Evolutionary conservation across 2,797 vertebrate species (phyloP).

Genomic region (Sebastes wilsoni): DNA sequence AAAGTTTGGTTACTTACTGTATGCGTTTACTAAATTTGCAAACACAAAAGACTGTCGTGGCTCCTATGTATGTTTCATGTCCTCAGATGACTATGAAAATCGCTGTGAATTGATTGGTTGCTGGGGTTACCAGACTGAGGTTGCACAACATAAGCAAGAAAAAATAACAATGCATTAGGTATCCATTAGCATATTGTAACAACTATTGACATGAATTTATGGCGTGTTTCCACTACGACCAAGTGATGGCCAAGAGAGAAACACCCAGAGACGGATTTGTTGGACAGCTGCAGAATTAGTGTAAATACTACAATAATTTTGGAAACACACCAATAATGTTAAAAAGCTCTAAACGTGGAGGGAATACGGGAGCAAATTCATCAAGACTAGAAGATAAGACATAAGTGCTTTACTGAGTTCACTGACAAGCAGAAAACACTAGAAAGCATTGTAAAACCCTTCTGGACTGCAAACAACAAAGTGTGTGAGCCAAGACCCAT

Average conservation of each 20-base stretch:
- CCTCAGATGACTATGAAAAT: background rate
- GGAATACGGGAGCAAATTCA: background rate
- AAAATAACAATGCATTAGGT: constrained; percentile 20
- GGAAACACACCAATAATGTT: constrained; percentile 18
- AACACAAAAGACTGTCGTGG: background rate
- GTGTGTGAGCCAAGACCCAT: constrained; percentile 32
- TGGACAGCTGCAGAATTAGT: constrained; percentile 22
- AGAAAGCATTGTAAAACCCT: constrained; percentile 32
- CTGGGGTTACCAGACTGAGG: constrained; percentile 3
- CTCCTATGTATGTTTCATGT: background rate
- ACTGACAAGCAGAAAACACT: constrained; percentile 38
- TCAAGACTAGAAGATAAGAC: background rate
- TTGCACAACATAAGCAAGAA: constrained; percentile 27
- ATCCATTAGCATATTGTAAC: constrained; percentile 32
- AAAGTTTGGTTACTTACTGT: background rate
- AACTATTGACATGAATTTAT: constrained; percentile 9
- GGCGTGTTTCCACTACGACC: constrained; percentile 25
- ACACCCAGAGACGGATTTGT: constrained; percentile 43
- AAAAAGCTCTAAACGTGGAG: background rate
- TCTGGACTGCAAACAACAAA: constrained; percentile 23
- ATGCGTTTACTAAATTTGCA: background rate
- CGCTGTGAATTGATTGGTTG: constrained; percentile 5
- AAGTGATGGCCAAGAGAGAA: constrained; percentile 38
- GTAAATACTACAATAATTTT: constrained; percentile 24
- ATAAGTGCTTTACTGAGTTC: background rate